Base-by-base conservation (phyloP, 2,888 invertebrate genomes). In the Hoplodrina ambigua region DNA sequence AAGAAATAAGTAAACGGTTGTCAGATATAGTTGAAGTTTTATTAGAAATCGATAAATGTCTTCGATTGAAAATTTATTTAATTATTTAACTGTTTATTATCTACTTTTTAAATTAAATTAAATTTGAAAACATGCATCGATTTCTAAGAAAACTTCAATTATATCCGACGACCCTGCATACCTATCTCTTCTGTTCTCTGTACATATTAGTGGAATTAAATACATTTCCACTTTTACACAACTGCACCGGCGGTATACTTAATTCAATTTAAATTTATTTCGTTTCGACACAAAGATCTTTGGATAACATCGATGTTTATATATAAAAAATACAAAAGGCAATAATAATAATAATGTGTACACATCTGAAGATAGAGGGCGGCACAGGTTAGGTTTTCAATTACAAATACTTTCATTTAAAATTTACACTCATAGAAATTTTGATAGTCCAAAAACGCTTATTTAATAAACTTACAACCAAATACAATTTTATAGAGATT, bases 241-340 rank as follows among this genome's bases (percentile, higher is more conserved):
- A 58, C 41, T 46, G 41, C 55, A 50, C 25, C 52, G 7, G 65
- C 66, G n/a, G 25, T 52, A 64, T 46, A 15, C 3, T 4, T 46
- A 46, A 49, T 73, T 64, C 37, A 72, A 75, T 76, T 73, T 76
- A 74, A 78, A 78, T 79, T 82, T 33, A 74, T 77, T 56, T 67
- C 46, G 76, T 72, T 66, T 86, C 78, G 80, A 85, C 80, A 81
- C 76, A 84, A 75, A 81, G 76, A 86, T 87, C 87, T 88, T 87
- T 86, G 87, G 87, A 87, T 81, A 83, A 83, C 71, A 69, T 85
- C 75, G 75, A 85, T 72, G 74, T 78, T 78, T 66, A 69, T 72
- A 75, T 62, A 53, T 56, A 76, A 77, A 66, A 75, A 67, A 73
- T 77, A 80, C 54, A 84, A 75, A 80, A 73, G 2, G 53, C 19